Conservation (phyloP, 2,113 vertebrate species). For the Megalops atlanticus region DNA sequence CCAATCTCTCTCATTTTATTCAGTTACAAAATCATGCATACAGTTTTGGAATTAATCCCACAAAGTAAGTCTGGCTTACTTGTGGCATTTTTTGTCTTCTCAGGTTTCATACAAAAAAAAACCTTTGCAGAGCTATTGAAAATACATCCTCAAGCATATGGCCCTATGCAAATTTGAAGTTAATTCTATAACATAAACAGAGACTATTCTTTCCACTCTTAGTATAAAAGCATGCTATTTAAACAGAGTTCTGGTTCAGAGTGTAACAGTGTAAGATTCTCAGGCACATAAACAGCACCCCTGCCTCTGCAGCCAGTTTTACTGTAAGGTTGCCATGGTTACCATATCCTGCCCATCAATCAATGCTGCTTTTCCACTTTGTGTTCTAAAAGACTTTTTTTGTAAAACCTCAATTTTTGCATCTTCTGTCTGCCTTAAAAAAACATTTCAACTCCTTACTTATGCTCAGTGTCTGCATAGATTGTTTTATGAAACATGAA, state of each 20-base stretch:
- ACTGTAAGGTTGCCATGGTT: constrained; percentile 10
- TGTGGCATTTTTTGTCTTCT: too few species aligned
- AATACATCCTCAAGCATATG: too few species aligned
- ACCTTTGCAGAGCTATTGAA: too few species aligned
- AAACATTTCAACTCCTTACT: neutral
- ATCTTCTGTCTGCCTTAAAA: neutral
- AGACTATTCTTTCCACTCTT: too few species aligned
- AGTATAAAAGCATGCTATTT: neutral
- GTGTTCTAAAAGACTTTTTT: neutral
- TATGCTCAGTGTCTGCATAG: neutral
- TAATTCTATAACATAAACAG: too few species aligned
- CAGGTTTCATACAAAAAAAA: neutral
- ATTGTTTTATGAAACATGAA: neutral
- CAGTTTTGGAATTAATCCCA: too few species aligned
- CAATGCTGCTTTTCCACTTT: constrained; percentile 5
- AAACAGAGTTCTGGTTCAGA: neutral
- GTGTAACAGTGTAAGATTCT: neutral
- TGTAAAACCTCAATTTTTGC: neutral
- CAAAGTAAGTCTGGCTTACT: neutral
- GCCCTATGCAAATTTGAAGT: too few species aligned
- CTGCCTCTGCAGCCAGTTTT: neutral
- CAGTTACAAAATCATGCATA: neutral
- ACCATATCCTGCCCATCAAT: constrained; percentile 12
- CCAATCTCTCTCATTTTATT: too few species aligned
- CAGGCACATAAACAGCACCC: neutral